Evolutionary conservation across 64 coral and sea anemone genomes (phyloP).

Genomic region (Cladopsammia gracilis): DNA sequence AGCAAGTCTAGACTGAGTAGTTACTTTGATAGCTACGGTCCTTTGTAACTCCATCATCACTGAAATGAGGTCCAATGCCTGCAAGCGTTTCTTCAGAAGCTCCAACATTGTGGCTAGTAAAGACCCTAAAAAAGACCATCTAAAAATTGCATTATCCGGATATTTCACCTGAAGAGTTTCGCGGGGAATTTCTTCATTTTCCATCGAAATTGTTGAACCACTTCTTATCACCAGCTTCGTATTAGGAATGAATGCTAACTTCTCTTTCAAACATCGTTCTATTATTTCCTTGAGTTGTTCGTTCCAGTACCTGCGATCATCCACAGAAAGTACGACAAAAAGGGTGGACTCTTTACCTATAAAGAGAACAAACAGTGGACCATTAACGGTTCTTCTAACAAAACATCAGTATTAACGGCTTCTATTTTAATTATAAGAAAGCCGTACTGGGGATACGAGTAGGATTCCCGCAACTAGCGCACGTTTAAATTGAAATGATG

Average conservation of each 20-base stretch:
- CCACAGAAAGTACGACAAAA: not conserved
- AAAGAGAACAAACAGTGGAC: no score
- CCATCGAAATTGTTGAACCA: not conserved
- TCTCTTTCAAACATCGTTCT: not conserved
- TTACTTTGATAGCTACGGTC: not conserved
- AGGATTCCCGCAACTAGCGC: no score
- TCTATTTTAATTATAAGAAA: no score
- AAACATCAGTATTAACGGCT: no score
- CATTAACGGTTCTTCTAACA: no score
- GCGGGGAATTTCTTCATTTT: not conserved
- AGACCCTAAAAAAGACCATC: no score
- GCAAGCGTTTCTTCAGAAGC: conserved; percentile 4
- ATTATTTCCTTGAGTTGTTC: no score
- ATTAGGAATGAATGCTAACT: not conserved
- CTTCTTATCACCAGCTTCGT: not conserved
- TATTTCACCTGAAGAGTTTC: not conserved
- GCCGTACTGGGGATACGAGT: no score
- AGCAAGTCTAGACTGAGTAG: no score
- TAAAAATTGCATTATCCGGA: no score
- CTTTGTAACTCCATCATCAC: conserved; percentile 17
- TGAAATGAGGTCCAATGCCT: conserved; percentile 26
- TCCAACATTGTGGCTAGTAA: not conserved
- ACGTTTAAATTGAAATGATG: no score
- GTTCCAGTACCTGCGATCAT: not conserved
- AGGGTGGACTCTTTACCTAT: not conserved